Conservation (phyloP, 1,140 invertebrate genomes). For the Pseudomyrmex dendroicus region DNA sequence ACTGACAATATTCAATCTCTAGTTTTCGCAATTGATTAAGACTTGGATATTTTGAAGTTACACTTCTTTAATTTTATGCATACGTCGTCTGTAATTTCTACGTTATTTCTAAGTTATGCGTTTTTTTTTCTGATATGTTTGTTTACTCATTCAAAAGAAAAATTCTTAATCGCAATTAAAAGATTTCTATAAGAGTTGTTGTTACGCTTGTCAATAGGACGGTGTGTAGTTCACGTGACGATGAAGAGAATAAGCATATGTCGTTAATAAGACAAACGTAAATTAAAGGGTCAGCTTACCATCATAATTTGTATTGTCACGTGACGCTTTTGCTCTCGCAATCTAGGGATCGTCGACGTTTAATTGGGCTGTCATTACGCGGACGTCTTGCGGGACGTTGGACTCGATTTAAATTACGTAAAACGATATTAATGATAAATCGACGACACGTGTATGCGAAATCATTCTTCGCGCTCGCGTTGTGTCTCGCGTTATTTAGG, state of each 20-base stretch:
- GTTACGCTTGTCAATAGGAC: not conserved
- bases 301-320: conserved; percentile 57
- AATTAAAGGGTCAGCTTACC: conserved; percentile 51
- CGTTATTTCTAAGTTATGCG: too few relatives aligned
- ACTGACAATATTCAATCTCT: not conserved
- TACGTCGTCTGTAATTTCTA: not conserved
- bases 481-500: not conserved
- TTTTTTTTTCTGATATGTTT: too few relatives aligned
- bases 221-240: conserved; percentile 3
- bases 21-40: not conserved
- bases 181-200: not conserved
- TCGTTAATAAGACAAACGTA: conserved; percentile 49
- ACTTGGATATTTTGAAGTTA: too few relatives aligned
- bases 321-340: conserved; percentile 50
- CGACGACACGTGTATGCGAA: not conserved
- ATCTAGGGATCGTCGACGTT: conserved; percentile 45
- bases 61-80: not conserved
- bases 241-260: conserved; percentile 41
- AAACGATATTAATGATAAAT: conserved; percentile 44
- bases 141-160: too few relatives aligned
- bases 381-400: conserved; percentile 33
- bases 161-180: not conserved
- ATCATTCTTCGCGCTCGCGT: not conserved
- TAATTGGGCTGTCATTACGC: conserved; percentile 60
- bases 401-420: conserved; percentile 51